These are phyloP conservation scores for Tortrix viridana DNA, from an alignment of 2,888 invertebrate species.

Conservation along the genomic window DNA sequence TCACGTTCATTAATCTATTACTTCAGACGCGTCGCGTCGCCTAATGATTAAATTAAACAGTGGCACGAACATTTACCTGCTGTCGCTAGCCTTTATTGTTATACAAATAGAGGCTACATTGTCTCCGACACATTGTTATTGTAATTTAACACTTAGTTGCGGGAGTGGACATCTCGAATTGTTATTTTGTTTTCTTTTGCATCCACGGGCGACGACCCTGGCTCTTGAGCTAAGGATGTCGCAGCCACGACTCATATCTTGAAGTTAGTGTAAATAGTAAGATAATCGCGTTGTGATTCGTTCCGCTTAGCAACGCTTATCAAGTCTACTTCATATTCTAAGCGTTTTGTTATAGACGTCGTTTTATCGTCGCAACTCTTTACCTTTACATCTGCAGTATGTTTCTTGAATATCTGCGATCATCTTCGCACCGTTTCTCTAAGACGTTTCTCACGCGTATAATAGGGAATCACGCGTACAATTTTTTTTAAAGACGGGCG, in stretches of 20 bases:
- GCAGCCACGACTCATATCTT: conserved; percentile 1
- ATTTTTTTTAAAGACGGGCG: too few relatives aligned
- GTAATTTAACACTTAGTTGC: conserved; percentile 70
- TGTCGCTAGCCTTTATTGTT: conserved; percentile 50
- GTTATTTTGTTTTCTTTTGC: conserved; percentile 80
- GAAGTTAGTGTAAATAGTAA: too few relatives aligned
- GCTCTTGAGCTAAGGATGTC: conserved; percentile 60
- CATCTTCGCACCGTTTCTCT: too few relatives aligned
- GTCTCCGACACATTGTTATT: conserved; percentile 64
- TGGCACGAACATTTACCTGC: conserved; percentile 42
- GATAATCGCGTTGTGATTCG: too few relatives aligned
- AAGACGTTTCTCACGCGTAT: too few relatives aligned
- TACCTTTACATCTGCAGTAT: too few relatives aligned
- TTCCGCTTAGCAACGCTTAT: too few relatives aligned
- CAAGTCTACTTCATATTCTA: too few relatives aligned
- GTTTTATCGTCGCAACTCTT: too few relatives aligned
- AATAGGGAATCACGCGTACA: too few relatives aligned
- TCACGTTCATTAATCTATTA: conserved; percentile 22
- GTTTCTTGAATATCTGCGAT: too few relatives aligned
- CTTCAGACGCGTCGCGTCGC: conserved; percentile 53
- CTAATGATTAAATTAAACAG: conserved; percentile 68
- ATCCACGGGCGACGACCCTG: conserved; percentile 74
- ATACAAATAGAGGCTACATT: conserved; percentile 52
- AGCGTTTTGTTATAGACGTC: too few relatives aligned
- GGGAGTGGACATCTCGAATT: conserved; percentile 75